Evolutionary conservation across 92 coral and sea anemone species (phyloP).

Genomic region (Zoanthus solanderi): DNA sequence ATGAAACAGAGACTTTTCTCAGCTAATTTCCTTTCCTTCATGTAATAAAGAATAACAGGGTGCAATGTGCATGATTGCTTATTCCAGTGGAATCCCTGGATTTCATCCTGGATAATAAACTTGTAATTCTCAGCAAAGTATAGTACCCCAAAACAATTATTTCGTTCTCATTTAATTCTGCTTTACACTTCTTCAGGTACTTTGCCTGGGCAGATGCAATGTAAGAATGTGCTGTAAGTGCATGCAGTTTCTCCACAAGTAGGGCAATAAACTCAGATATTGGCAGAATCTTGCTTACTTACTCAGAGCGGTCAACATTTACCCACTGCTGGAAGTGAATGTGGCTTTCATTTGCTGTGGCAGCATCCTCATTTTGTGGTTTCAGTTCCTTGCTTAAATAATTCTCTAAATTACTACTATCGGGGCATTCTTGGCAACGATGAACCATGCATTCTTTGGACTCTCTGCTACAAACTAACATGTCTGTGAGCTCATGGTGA

Average conservation of each 20-base stretch:
- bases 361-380: background rate
- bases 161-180: background rate
- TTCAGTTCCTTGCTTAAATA: conserved; percentile 11
- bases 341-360: background rate
- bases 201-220: conserved; percentile 31
- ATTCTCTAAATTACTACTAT: background rate
- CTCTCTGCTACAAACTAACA: conserved; percentile 25
- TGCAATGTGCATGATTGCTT: conserved; percentile 51
- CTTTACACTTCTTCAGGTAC: conserved; percentile 29
- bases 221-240: background rate
- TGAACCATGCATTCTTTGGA: conserved; percentile 27
- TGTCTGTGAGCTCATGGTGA: background rate
- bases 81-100: conserved; percentile 52
- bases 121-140: conserved; percentile 33
- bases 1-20: conserved; percentile 45
- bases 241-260: conserved; percentile 23
- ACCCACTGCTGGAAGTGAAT: conserved; percentile 47
- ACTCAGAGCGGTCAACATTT: conserved; percentile 39
- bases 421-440: conserved; percentile 19
- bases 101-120: conserved; percentile 33
- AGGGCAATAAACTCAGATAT: conserved; percentile 22
- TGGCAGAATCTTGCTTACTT: conserved; percentile 11
- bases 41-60: conserved; percentile 40
- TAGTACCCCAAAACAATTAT: conserved; percentile 25
- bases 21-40: conserved; percentile 28